These are phyloP conservation scores for Diadumene lineata DNA, from an alignment of 92 coral and sea anemone genomes.

Conservation along the genomic window DNA sequence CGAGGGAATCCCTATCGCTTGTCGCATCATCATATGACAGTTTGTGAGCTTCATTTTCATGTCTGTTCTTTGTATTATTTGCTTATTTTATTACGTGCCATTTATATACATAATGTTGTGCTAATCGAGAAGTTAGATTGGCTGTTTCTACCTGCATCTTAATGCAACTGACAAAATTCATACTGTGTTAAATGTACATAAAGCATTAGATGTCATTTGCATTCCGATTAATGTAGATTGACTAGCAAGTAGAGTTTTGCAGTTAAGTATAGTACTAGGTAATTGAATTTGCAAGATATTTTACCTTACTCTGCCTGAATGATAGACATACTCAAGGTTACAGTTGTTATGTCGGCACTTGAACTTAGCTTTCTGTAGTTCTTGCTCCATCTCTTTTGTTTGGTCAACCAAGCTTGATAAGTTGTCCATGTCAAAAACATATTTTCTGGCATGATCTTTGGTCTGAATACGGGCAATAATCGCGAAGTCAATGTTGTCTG, in stretches of 20 bases:
- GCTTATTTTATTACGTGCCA: no score
- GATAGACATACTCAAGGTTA: constrained; percentile 25
- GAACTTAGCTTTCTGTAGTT: constrained; percentile 34
- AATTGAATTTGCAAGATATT: no score
- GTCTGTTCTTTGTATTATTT: constrained; percentile 22
- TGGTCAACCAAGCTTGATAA: constrained; percentile 26
- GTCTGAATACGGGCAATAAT: constrained; percentile 32
- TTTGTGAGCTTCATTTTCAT: constrained; percentile 49
- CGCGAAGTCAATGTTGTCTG: constrained; percentile 39
- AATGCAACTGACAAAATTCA: no score
- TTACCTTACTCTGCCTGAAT: constrained; percentile 58
- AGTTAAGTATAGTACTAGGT: no score
- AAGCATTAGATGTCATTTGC: no score
- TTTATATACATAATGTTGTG: no score
- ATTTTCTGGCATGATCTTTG: constrained; percentile 32
- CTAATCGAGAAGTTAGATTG: no score
- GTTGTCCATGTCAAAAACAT: constrained; percentile 39
- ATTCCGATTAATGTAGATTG: no score
- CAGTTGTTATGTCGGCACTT: constrained; percentile 45
- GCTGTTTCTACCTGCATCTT: no score
- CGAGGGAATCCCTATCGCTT: constrained; percentile 38
- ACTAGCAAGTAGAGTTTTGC: no score
- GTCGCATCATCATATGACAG: constrained; percentile 6
- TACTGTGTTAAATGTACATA: no score
- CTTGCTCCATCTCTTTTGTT: constrained; percentile 32